Evolutionary conservation across 2,797 vertebrate species (phyloP).

Genomic region (Phalanger gymnotis): DNA sequence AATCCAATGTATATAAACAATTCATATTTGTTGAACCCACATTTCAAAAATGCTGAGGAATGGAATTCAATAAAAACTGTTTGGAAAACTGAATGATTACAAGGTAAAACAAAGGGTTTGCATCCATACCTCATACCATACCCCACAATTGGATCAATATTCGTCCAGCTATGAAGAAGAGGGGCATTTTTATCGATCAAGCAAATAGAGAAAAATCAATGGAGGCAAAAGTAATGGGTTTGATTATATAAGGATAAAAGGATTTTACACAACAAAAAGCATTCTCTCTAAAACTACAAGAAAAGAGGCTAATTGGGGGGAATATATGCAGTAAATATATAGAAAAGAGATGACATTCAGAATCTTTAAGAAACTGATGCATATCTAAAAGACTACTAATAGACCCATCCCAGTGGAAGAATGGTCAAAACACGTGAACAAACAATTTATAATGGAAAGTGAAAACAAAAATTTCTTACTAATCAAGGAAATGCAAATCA

Average conservation of each 20-base stretch:
- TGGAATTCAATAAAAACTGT: not conserved
- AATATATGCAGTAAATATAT: not conserved
- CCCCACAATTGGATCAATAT: not conserved
- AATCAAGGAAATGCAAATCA: not conserved
- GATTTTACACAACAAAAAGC: not conserved
- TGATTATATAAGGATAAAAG: not conserved
- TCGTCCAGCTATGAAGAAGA: not conserved
- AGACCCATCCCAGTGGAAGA: not conserved
- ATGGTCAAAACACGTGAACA: not conserved
- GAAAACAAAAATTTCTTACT: not conserved
- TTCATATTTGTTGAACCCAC: not conserved
- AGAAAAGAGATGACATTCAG: not conserved
- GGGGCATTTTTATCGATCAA: not conserved
- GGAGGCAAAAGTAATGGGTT: not conserved
- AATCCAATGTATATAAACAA: not conserved
- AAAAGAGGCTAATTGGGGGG: not conserved
- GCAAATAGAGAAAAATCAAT: not conserved
- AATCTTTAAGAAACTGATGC: not conserved
- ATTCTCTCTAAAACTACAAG: not conserved
- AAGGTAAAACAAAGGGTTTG: not conserved
- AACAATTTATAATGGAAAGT: not conserved
- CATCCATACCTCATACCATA: not conserved
- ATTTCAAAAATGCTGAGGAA: not conserved
- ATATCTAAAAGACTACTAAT: not conserved
- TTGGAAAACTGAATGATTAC: not conserved